Evolutionary conservation across 2,113 vertebrate species (phyloP).

Genomic region (Asarcornis scutulata): DNA sequence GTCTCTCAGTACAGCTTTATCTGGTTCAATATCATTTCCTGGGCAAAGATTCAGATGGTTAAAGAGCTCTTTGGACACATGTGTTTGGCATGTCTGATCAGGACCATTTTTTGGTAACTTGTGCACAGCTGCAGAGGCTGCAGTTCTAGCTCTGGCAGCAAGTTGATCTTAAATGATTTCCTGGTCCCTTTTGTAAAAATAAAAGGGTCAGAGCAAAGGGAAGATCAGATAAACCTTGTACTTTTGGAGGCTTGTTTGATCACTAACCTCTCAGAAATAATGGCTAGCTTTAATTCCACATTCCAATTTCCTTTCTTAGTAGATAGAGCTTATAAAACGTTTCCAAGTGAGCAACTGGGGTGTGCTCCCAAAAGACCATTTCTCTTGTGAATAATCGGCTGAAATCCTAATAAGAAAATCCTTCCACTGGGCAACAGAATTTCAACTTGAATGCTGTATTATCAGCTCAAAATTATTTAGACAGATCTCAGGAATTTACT

Average conservation of each 20-base stretch:
- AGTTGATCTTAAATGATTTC: neutral
- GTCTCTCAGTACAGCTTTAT: neutral
- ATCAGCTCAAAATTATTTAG: slow-evolving; percentile 55
- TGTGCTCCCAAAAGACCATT: neutral
- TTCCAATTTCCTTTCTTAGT: neutral
- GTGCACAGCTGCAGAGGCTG: neutral
- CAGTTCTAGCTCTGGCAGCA: neutral
- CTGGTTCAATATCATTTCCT: neutral
- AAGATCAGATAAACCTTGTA: neutral
- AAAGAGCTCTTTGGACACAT: neutral
- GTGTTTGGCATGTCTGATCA: neutral
- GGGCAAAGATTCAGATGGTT: neutral
- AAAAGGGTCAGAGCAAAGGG: neutral
- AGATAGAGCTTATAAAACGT: neutral
- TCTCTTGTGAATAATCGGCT: slow-evolving; percentile 28
- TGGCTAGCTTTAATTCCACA: neutral
- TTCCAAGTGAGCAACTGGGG: neutral
- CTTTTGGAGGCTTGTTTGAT: neutral
- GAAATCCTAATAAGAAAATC: slow-evolving; percentile 49
- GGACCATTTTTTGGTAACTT: neutral
- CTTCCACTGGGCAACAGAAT: slow-evolving; percentile 38
- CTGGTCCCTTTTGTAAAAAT: neutral
- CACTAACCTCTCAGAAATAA: neutral
- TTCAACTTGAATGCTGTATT: neutral
- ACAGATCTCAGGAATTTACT: slow-evolving; percentile 50